Evolutionary conservation across 2,797 vertebrate species (phyloP), one percentile per base, ranked within the genome.

Genomic region (Gymnothorax javanicus): DNA sequence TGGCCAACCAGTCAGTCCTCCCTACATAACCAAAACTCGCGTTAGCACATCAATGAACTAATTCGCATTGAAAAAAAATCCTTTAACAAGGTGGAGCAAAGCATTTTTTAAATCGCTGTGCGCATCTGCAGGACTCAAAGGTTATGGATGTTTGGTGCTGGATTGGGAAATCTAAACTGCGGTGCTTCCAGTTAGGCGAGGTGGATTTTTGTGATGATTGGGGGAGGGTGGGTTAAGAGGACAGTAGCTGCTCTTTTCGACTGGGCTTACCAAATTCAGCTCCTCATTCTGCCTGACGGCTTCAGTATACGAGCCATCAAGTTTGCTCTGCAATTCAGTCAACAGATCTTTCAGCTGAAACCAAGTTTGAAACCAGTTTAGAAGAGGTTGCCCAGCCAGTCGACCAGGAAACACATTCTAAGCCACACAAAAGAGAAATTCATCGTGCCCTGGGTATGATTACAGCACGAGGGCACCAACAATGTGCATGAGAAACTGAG

Each of bases 331-430:
- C 97, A 99, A 97, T 94, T 99, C 98, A 96, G 98, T 99, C 98
- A 99, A 98, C 94, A 99, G 98, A 98, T 98, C 98, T 99, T 99
- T 99, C 95, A 99, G 98, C 98, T 99, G 98, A 96, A 99, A 99
- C 96, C 96, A 97, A 98, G 97, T 98, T 97, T 91, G 96, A 98
- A 93, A 96, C 91, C 90, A 86, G 91, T 87, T 92, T 95, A 95
- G 93, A 93, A 89, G 88, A 89, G 82, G 88, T 87, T 88, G 87
- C 77, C 86, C 93, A 84, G 56, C 60, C 82, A 75, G 56, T 17
- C 82, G 62, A 89, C 71, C 86, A 87, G 86, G 81, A 87, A 88
- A 82, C 57, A 58, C 13, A 82, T 88, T 81, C 86, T 27, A 73
- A 23, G 69, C 43, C 71, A 57, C 20, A 71, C 20, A 73, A 7